phyloP scores from a whole-genome alignment of 1,140 invertebrate genomes.

The Notospermus geniculatus region DNA sequence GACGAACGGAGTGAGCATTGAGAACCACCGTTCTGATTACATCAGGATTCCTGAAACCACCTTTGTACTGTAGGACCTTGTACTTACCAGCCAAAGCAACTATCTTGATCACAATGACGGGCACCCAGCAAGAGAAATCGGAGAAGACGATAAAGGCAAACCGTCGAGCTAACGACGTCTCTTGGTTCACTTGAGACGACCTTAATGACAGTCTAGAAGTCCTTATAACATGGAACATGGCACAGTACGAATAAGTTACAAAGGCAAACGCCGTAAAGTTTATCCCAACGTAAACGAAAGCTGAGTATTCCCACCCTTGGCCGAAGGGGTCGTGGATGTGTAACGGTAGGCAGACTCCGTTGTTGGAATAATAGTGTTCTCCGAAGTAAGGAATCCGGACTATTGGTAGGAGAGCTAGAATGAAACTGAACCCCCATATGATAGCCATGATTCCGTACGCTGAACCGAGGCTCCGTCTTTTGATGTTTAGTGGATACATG shows the following conservation, averaged over 20 bases:
- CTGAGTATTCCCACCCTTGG: slow-evolving; percentile 53
- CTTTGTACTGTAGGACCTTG: too few species aligned
- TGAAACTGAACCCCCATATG: slow-evolving; percentile 67
- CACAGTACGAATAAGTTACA: slow-evolving; percentile 51
- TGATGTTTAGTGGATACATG: slow-evolving; percentile 61
- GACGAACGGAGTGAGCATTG: too few species aligned
- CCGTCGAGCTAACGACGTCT: slow-evolving; percentile 64
- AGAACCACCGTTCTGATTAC: too few species aligned
- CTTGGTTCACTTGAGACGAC: slow-evolving; percentile 62
- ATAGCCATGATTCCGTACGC: slow-evolving; percentile 60
- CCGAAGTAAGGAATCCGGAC: slow-evolving; percentile 64
- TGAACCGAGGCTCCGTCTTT: slow-evolving; percentile 34
- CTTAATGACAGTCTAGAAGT: slow-evolving; percentile 63
- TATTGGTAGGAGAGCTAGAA: slow-evolving; percentile 67
- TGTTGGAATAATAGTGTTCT: slow-evolving; percentile 44
- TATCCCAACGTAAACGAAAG: slow-evolving; percentile 51
- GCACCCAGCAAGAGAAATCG: slow-evolving; percentile 73
- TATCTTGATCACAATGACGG: slow-evolving; percentile 70
- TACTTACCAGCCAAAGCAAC: slow-evolving; percentile 43
- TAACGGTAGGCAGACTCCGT: slow-evolving; percentile 54
- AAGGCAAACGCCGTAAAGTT: slow-evolving; percentile 56
- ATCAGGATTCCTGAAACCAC: too few species aligned
- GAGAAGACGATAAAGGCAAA: slow-evolving; percentile 76
- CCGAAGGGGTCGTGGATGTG: slow-evolving; percentile 53
- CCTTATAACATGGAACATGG: slow-evolving; percentile 66